Evolutionary conservation across 2,113 vertebrate species (phyloP).

Genomic region (Halichoeres trimaculatus): DNA sequence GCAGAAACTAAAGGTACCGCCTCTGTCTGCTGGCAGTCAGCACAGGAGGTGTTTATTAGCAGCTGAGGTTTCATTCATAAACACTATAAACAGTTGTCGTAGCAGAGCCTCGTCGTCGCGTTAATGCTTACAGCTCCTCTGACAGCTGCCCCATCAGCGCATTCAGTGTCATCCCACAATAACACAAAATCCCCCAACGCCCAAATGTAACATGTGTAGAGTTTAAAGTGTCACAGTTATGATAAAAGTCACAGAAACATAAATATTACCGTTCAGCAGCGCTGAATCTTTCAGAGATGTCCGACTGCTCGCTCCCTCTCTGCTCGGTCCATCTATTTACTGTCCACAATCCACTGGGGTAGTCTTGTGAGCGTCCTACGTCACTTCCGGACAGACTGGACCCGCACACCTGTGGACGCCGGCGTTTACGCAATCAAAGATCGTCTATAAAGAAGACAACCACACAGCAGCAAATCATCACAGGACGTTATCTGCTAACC

Average conservation of each 20-base stretch:
- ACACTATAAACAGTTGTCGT: conserved; percentile 2
- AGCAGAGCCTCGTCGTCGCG: conserved; percentile 16
- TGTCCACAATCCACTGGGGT: conserved; percentile 55
- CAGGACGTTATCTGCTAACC: no score
- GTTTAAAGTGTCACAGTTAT: not conserved
- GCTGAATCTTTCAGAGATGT: conserved; percentile 19
- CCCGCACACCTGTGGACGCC: conserved; percentile 73
- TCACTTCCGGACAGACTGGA: conserved; percentile 76
- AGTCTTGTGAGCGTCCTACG: conserved; percentile 65
- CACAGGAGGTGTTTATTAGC: not conserved
- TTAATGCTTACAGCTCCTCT: conserved; percentile 12
- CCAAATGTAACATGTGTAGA: not conserved
- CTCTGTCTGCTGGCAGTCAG: not conserved
- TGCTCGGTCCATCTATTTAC: conserved; percentile 58
- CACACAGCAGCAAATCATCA: not conserved
- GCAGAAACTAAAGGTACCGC: not conserved
- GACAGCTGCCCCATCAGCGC: conserved; percentile 51
- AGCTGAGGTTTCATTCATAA: conserved; percentile 5
- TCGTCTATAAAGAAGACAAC: conserved; percentile 29
- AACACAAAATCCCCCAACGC: not conserved
- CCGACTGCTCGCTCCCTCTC: conserved; percentile 15
- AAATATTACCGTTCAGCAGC: conserved; percentile 48
- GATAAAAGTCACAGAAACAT: not conserved
- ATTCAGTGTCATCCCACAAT: conserved; percentile 1
- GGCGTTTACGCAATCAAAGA: conserved; percentile 32